Conservation (phyloP, 2,888 invertebrate genomes). For the Phengaris alcon region DNA sequence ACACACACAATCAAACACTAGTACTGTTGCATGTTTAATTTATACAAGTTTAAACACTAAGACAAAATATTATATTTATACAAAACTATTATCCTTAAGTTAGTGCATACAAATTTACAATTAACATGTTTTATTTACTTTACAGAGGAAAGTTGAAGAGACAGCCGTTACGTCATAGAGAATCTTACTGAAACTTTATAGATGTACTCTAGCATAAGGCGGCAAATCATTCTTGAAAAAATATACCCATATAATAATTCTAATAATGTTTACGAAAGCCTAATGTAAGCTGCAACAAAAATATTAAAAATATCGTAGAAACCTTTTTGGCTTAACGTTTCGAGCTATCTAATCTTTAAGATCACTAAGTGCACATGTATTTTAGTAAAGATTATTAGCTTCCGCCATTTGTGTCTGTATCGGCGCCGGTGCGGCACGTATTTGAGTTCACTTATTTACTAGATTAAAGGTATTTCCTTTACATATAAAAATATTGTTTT, state of each 20-base stretch:
- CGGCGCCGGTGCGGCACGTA: constrained; percentile 31
- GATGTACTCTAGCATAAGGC: constrained; percentile 68
- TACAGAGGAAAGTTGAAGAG: constrained; percentile 80
- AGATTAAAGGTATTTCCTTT: constrained; percentile 26
- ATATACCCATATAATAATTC: constrained; percentile 66
- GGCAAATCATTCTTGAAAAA: constrained; percentile 69
- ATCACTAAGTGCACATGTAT: constrained; percentile 74
- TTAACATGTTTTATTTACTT: constrained; percentile 41
- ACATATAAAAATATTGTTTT: constrained; percentile 25
- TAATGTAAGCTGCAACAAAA: constrained; percentile 73
- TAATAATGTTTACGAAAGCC: constrained; percentile 72
- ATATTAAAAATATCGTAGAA: constrained; percentile 65
- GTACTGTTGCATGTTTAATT: neutral
- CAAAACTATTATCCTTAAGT: neutral
- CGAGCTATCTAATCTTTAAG: constrained; percentile 68
- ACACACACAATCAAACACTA: neutral
- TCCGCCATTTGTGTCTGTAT: constrained; percentile 52
- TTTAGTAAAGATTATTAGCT: constrained; percentile 65
- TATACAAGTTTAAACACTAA: neutral
- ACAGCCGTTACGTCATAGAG: constrained; percentile 62
- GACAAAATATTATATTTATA: constrained; percentile 1
- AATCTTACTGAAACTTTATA: constrained; percentile 75
- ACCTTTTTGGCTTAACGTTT: constrained; percentile 73
- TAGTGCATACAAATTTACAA: neutral
- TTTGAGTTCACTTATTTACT: constrained; percentile 28